Percentiles rank a stretch among this genome's conserved stretches.
phyloP scores from a whole-genome alignment of 2,113 vertebrate species.

The Paratilapia polleni region DNA sequence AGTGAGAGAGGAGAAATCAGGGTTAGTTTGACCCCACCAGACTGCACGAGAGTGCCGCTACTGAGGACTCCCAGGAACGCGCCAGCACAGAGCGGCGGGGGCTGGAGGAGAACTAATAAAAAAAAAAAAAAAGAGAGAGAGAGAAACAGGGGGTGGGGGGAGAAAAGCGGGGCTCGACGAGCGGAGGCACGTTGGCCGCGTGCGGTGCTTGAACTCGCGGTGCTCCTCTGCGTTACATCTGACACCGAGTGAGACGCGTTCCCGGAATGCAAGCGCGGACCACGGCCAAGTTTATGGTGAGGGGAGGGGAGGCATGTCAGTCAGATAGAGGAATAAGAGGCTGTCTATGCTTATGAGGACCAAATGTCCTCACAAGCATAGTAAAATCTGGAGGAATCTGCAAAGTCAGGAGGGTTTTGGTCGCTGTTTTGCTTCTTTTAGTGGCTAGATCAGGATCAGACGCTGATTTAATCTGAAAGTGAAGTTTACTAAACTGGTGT shows the following conservation, averaged over 20 bases:
- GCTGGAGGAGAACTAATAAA: background rate
- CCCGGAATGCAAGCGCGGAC: constrained; percentile 67
- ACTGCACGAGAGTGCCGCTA: constrained; percentile 31
- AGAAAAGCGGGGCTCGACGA: background rate
- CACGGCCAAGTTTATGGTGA: constrained; percentile 62
- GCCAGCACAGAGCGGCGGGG: background rate
- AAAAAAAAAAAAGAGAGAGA: background rate
- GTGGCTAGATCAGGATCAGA: background rate
- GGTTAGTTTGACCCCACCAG: constrained; percentile 1
- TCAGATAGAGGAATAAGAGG: constrained; percentile 31
- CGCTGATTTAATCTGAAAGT: background rate
- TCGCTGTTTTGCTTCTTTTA: background rate
- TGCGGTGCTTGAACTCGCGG: constrained; percentile 64
- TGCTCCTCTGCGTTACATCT: constrained; percentile 67
- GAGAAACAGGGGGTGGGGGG: background rate
- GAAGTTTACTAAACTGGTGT: background rate
- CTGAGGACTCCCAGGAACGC: constrained; percentile 37
- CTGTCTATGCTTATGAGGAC: constrained; percentile 42
- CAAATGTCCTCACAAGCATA: constrained; percentile 23
- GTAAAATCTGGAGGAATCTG: background rate
- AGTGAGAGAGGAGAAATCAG: no score
- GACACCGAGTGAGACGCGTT: constrained; percentile 67
- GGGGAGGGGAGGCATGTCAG: background rate
- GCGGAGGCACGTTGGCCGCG: constrained; percentile 52
- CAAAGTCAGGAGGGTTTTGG: background rate